A percentile compares a stretch with the other conserved stretches of the same genome.
phyloP scores from a whole-genome alignment of 1,140 invertebrate genomes.

The Pseudomyrmex flavicornis region DNA sequence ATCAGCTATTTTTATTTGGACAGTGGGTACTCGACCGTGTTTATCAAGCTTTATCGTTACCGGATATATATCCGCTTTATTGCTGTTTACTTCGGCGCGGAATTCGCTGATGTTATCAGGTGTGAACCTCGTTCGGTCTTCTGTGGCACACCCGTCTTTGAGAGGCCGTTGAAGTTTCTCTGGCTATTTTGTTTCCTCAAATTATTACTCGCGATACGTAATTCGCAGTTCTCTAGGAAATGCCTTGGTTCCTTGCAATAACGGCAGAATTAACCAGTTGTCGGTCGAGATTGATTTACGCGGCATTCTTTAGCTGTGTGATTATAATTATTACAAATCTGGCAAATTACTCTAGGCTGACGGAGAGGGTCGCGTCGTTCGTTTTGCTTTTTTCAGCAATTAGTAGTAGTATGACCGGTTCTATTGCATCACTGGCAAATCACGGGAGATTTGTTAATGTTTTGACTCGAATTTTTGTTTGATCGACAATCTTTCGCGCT shows the following conservation, averaged over 20 bases:
- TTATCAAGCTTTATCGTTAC: neutral
- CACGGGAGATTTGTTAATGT: too few species aligned
- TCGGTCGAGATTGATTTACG: too few species aligned
- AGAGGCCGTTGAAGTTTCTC: neutral
- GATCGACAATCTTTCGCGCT: too few species aligned
- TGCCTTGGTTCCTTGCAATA: neutral
- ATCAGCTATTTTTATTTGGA: neutral
- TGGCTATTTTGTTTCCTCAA: neutral
- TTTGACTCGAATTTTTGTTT: too few species aligned
- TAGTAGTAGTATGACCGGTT: neutral
- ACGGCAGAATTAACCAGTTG: neutral
- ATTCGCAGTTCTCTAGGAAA: neutral
- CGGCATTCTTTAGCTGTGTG: too few species aligned
- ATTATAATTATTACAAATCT: neutral
- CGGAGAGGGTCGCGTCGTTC: too few species aligned
- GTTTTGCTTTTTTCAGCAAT: neutral
- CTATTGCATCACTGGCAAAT: neutral
- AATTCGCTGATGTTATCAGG: fast-evolving
- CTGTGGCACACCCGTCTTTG: too few species aligned
- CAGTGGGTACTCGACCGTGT: neutral
- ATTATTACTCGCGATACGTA: neutral
- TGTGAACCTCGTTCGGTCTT: too few species aligned
- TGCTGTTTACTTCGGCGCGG: too few species aligned
- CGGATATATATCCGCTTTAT: too few species aligned
- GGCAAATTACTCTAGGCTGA: neutral